Evolutionary conservation across 2,888 invertebrate genomes (phyloP), one percentile per base, ranked within the genome.

Genomic region (Nineta flava): DNA sequence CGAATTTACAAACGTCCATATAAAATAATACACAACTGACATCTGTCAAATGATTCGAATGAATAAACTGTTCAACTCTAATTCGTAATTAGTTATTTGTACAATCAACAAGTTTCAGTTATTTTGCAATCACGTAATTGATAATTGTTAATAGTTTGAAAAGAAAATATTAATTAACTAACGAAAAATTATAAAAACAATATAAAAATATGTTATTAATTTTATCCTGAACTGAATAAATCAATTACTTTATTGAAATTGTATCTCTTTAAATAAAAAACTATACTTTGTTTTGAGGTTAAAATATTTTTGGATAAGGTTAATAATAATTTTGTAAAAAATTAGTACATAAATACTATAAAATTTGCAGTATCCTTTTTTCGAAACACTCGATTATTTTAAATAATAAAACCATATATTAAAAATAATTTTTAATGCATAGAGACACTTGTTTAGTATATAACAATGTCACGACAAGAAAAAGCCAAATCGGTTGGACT

Each of bases 401-500:
- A 5, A 10, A 13, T 7, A 38, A 13, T 38, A 38, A n/a, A 38
- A 38, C 4, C 12, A 13, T n/a, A 38, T 10, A 13, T 4, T 38
- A 38, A 38, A 38, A 38, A 38, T 26, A 44, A 9, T 17, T 44
- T 5, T 44, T 26, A 44, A 47, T 47, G 43, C 42, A 40, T 47
- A 47, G 42, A 16, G 47, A 49, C 26, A 19, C 13, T 42, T 31
- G 21, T 15, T 26, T 26, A 47, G 3, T 26, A 40, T 32, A n/a
- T 34, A 63, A 73, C 66, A 61, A 77, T 76, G 75, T 75, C 77
- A 59, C 73, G 77, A 62, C 74, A 77, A 64, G 77, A 77, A 65
- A 77, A 76, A 69, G 72, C 72, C 52, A 77, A 76, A 62, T 76
- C 76, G 54, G 76, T 65, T 53, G 62, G 75, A 67, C 76, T 77